Conservation (phyloP, 1,140 invertebrate genomes). For the Bemisia tabaci region DNA sequence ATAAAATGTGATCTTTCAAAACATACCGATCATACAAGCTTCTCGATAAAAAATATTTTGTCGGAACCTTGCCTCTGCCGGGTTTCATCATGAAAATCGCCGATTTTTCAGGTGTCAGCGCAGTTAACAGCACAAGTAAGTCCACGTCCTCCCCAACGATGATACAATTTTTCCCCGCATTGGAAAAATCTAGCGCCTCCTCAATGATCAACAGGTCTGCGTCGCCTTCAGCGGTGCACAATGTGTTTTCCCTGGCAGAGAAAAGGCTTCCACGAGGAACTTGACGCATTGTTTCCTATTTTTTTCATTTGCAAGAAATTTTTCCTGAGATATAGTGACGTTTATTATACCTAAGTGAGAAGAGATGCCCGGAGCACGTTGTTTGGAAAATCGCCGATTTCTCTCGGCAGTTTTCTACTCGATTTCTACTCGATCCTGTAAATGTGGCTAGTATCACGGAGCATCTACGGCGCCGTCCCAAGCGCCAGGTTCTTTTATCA, state of each 20-base stretch:
- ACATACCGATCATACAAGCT: neutral
- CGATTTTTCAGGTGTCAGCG: neutral
- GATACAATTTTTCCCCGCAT: constrained; percentile 1
- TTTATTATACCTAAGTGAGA: neutral
- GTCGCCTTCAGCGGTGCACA: constrained; percentile 12
- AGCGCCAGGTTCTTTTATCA: too few relatives aligned
- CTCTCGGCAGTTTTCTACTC: neutral
- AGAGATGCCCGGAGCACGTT: neutral
- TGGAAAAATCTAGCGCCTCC: constrained; percentile 11
- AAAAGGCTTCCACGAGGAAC: neutral
- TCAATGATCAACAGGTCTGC: constrained; percentile 18
- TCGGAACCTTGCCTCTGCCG: neutral
- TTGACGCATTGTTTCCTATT: neutral
- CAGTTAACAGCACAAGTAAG: constrained; percentile 15
- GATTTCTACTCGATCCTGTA: neutral
- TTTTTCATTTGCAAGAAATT: neutral
- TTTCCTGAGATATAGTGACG: neutral
- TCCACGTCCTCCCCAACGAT: constrained; percentile 18
- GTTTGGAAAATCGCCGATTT: neutral
- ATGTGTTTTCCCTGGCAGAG: neutral
- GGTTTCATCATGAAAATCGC: neutral
- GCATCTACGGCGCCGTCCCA: too few relatives aligned
- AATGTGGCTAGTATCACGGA: neutral
- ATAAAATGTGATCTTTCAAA: constrained; percentile 14
- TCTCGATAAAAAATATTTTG: constrained; percentile 3